Percentiles rank a stretch among this genome's conserved stretches.
phyloP scores from a whole-genome alignment of 1,140 invertebrate genomes.

The Lasaia peninsularis region DNA sequence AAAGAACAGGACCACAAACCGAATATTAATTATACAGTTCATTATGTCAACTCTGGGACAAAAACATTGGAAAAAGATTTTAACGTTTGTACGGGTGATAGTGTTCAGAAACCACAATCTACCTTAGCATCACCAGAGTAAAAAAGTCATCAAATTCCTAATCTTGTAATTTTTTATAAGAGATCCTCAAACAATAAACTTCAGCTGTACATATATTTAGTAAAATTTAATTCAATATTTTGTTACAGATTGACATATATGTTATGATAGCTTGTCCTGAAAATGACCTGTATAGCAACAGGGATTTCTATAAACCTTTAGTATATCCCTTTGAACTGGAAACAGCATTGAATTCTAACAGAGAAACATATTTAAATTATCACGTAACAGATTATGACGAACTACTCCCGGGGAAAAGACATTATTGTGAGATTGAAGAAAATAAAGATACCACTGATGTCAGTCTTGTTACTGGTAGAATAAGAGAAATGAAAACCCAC shows the following conservation, averaged over 20 bases:
- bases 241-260: constrained; percentile 90
- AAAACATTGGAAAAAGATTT: no score
- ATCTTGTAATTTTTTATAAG: no score
- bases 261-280: constrained; percentile 94
- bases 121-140: no score
- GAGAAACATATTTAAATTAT: constrained; percentile 78
- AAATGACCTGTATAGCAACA: constrained; percentile 88
- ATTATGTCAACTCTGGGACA: no score
- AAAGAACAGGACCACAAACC: no score
- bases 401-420: constrained; percentile 81
- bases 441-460: constrained; percentile 79
- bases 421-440: constrained; percentile 76
- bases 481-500: constrained; percentile 71
- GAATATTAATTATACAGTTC: no score
- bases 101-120: no score
- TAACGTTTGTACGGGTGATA: no score
- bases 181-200: background rate
- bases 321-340: constrained; percentile 96
- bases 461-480: constrained; percentile 83
- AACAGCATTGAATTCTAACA: constrained; percentile 86
- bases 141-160: no score
- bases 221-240: constrained; percentile 15
- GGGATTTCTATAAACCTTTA: constrained; percentile 93
- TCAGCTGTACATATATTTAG: background rate
- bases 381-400: constrained; percentile 89